phyloP scores from a whole-genome alignment of 2,797 vertebrate genomes.

The Steatocranus sp. region DNA sequence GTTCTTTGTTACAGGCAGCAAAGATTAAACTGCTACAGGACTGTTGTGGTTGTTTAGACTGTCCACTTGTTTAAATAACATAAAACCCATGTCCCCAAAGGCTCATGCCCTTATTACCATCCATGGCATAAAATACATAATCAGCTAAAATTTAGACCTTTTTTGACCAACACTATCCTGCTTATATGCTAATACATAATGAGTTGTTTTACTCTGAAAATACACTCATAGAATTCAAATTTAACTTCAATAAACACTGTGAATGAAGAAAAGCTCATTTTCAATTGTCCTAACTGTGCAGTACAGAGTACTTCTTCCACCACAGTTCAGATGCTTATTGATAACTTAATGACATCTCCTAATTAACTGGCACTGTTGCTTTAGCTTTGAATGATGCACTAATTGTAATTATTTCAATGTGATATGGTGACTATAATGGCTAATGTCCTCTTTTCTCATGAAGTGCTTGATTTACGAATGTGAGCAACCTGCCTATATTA shows the following conservation, averaged over 20 bases:
- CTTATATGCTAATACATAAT: neutral
- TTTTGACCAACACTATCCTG: neutral
- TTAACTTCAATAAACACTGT: neutral
- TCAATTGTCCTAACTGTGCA: neutral
- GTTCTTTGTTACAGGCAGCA: neutral
- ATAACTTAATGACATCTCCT: neutral
- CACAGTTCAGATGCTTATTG: neutral
- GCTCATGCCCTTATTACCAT: rapidly evolving
- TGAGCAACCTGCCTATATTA: neutral
- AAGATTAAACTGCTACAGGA: neutral
- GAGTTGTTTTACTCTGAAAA: neutral
- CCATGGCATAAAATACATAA: neutral
- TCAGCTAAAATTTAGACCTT: neutral
- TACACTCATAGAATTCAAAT: neutral
- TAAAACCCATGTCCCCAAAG: neutral
- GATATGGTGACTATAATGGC: neutral
- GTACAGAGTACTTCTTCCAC: neutral
- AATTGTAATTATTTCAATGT: neutral
- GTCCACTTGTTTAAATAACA: neutral
- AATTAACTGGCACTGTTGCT: neutral
- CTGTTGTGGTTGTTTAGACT: neutral
- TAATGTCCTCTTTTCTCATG: neutral
- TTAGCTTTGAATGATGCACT: neutral
- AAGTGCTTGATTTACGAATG: neutral
- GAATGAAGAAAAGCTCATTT: neutral